A percentile compares a stretch with the other conserved stretches of the same genome.
Evolutionary conservation across 2,797 vertebrate genomes (phyloP).

Genomic region (Micropoecilia bifurca): DNA sequence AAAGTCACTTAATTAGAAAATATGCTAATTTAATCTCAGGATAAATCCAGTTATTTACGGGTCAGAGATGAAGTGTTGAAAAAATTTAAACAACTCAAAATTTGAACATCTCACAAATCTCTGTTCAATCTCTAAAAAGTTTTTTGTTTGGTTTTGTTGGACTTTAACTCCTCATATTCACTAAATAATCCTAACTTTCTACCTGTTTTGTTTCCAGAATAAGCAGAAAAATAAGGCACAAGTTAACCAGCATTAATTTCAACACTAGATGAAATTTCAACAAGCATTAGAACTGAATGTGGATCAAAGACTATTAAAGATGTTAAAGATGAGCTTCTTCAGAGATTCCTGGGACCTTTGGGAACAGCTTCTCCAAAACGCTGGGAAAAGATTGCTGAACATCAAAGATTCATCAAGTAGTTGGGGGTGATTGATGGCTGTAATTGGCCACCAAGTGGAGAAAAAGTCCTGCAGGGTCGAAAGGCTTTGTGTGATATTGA

Average conservation of each 20-base stretch:
- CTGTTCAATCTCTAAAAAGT: too few species aligned
- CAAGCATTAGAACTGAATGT: conserved; percentile 7
- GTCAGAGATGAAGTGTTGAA: not conserved
- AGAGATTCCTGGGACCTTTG: not conserved
- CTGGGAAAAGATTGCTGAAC: not conserved
- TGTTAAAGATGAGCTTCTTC: conserved; percentile 12
- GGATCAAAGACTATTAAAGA: conserved; percentile 17
- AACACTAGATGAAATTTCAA: not conserved
- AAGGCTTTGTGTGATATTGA: conserved; percentile 6
- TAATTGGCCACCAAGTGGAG: conserved; percentile 22
- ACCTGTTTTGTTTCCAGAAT: not conserved
- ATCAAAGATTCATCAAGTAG: conserved; percentile 39
- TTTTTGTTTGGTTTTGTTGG: not conserved
- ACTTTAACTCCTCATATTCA: not conserved
- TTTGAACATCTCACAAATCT: too few species aligned
- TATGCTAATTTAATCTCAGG: not conserved
- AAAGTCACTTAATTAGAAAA: not conserved
- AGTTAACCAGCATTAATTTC: conserved; percentile 7
- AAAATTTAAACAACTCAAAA: too few species aligned
- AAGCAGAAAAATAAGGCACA: not conserved
- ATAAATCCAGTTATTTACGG: not conserved
- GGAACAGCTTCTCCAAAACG: not conserved
- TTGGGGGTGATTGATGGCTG: conserved; percentile 30
- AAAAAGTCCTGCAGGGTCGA: not conserved
- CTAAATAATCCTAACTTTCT: not conserved